Conservation (phyloP, 2,113 vertebrate genomes). For the Podarcis raffonei region DNA sequence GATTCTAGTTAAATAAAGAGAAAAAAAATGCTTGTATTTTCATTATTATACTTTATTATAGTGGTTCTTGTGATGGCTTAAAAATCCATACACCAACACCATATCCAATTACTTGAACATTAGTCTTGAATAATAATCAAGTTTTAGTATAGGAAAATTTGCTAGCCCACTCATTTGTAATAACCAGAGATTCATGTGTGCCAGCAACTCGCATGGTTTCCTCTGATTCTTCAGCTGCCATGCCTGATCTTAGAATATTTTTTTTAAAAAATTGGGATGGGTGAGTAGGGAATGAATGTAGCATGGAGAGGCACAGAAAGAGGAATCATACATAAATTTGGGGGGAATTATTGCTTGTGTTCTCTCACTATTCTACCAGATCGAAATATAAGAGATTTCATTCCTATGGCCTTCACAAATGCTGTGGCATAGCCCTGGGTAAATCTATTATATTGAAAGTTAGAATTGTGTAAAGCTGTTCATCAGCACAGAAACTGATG, state of each 20-base stretch:
- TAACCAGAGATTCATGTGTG: not conserved
- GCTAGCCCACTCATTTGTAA: not conserved
- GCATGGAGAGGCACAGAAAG: not conserved
- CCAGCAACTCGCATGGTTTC: not conserved
- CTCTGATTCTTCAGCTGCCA: not conserved
- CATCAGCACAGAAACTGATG: not conserved
- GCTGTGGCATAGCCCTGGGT: not conserved
- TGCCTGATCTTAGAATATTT: not conserved
- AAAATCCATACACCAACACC: not conserved
- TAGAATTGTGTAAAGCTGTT: not conserved
- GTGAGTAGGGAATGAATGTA: not conserved
- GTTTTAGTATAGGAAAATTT: not conserved
- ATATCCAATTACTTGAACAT: not conserved
- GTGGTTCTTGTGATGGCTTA: not conserved
- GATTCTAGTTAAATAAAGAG: not conserved
- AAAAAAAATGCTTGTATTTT: not conserved
- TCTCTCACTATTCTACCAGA: not conserved
- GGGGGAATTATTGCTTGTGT: not conserved
- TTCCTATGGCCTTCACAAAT: not conserved
- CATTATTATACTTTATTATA: not conserved
- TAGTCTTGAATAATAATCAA: not conserved
- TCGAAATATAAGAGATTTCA: not conserved
- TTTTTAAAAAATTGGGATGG: not conserved
- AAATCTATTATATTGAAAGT: not conserved
- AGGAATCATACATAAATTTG: not conserved